phyloP scores from a whole-genome alignment of 2,113 vertebrate genomes.

The Antechinus flavipes region DNA sequence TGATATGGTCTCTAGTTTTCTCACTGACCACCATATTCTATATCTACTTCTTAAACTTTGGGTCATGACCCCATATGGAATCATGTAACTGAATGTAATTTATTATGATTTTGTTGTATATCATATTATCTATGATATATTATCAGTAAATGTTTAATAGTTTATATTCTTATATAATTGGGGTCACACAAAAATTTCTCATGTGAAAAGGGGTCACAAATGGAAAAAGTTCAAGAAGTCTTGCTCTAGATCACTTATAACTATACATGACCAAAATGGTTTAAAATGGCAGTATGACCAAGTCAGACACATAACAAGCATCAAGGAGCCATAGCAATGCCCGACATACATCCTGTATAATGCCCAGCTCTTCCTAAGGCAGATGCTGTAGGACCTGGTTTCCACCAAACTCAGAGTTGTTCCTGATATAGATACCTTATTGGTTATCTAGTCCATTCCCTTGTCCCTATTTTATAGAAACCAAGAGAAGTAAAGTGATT shows the following conservation, averaged over 20 bases:
- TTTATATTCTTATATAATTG: too few species aligned
- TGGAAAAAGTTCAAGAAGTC: too few species aligned
- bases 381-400: not conserved
- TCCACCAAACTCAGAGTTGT: not conserved
- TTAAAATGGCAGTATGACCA: not conserved
- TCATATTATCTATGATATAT: too few species aligned
- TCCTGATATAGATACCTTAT: not conserved
- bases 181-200: too few species aligned
- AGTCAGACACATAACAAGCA: not conserved
- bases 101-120: too few species aligned
- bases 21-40: not conserved
- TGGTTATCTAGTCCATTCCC: not conserved
- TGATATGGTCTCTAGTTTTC: not conserved
- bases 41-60: too few species aligned
- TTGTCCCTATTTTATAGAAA: not conserved
- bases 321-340: not conserved
- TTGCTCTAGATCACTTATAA: not conserved
- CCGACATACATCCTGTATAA: not conserved
- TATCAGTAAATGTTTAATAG: too few species aligned
- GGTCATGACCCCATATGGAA: too few species aligned
- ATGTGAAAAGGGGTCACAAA: too few species aligned
- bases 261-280: not conserved
- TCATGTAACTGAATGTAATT: too few species aligned
- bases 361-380: not conserved
- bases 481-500: not conserved